Base-by-base conservation (phyloP, 30 jellyfish, hydroid and myxozoan species). In the Calvadosia cruxmelitensis region DNA sequence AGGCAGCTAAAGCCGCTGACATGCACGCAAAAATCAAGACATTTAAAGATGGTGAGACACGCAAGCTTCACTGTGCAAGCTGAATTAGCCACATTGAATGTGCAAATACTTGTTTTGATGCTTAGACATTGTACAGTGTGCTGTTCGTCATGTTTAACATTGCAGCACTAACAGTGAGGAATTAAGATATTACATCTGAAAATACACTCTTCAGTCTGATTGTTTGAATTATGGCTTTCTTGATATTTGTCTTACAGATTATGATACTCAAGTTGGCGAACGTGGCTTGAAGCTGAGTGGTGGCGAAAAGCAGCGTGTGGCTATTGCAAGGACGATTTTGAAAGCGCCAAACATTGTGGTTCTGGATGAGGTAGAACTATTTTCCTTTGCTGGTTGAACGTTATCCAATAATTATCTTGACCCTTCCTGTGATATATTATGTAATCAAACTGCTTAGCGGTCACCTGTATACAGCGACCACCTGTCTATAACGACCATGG, bases 291-390 rank as follows among this genome's bases (percentile, higher is more conserved):
- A 90, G 78, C 83, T 90, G 7, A 90, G 98, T 68, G 98, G 98
- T 32, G 98, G 98, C 49, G 98, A 90, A 57, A 90, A 90, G 77
- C 98, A 90, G 64, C 86, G 98, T 1, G 98, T 90, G 31, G 98
- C 98, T 3, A 90, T 90, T 30, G 98, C 98, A n/a, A 79, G 98
- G 16, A 81, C 98, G 0, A 70, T 90, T n/a, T 79, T 90, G 2
- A 90, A 90, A 74, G 93, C 95, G 26, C 98, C 98, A 0, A 82
- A 92, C 0, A 90, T 90, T 57, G 86, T 90, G 28, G 84, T 90
- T 34, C 61, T 90, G 50, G 98, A 90, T 64, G 98, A 90, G 91
- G 97, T 87, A 65, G 2, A 52, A 42, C n/a, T n/a, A n/a, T n/a
- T n/a, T n/a, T n/a, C n/a, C n/a, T n/a, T n/a, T n/a, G n/a, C n/a